Conservation (phyloP, 2,113 vertebrate genomes). For the Thunnus thynnus region DNA sequence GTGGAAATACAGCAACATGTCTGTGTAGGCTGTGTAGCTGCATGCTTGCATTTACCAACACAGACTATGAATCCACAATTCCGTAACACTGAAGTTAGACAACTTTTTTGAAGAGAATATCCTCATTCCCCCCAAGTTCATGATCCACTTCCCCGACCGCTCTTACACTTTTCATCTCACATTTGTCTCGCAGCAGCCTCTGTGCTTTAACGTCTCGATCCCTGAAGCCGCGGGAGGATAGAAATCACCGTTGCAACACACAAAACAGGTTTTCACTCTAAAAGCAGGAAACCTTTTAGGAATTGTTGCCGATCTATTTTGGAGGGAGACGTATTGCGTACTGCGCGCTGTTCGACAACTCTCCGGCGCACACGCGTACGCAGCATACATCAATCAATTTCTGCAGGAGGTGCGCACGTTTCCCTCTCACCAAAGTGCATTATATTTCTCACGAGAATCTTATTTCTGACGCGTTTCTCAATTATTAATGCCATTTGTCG, state of each 20-base stretch:
- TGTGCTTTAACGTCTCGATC: not conserved
- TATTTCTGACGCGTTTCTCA: slow-evolving; percentile 49
- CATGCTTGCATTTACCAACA: no score
- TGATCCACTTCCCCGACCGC: slow-evolving; percentile 20
- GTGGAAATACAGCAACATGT: not conserved
- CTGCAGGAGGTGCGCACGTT: slow-evolving; percentile 59
- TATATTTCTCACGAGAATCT: slow-evolving; percentile 53
- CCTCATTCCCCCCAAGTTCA: slow-evolving; percentile 18
- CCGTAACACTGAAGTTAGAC: not conserved
- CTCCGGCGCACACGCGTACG: slow-evolving; percentile 33
- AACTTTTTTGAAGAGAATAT: slow-evolving; percentile 53
- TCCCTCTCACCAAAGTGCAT: slow-evolving; percentile 61
- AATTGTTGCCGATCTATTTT: slow-evolving; percentile 34
- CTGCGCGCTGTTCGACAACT: slow-evolving; percentile 51
- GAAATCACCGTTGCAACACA: slow-evolving; percentile 27
- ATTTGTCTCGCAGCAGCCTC: slow-evolving; percentile 8
- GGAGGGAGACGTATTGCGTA: slow-evolving; percentile 29
- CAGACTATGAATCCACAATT: not conserved
- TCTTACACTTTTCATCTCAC: slow-evolving; percentile 16
- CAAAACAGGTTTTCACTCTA: slow-evolving; percentile 32
- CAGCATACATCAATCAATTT: slow-evolving; percentile 65
- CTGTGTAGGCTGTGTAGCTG: not conserved
- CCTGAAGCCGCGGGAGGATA: slow-evolving; percentile 13
- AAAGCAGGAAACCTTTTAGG: slow-evolving; percentile 34
- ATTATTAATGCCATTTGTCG: slow-evolving; percentile 69